A percentile compares a stretch with the other conserved stretches of the same genome.
Evolutionary conservation across 1,140 invertebrate species (phyloP).

Genomic region (Rhynchophorus ferrugineus): DNA sequence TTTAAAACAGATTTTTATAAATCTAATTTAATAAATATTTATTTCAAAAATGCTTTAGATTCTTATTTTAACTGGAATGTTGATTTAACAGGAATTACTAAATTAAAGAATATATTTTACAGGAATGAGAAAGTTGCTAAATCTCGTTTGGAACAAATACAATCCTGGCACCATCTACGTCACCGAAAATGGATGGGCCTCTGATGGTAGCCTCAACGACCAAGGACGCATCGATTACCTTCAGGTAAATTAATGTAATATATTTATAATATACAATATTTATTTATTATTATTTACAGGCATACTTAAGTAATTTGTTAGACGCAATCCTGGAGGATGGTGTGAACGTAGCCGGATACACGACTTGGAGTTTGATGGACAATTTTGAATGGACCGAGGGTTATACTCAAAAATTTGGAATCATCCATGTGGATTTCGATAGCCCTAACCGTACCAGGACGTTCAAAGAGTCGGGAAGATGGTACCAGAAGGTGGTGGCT

Average conservation of each 20-base stretch:
- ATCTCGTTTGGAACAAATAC: constrained; percentile 58
- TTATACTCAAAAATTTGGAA: constrained; percentile 23
- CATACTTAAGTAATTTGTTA: constrained; percentile 9
- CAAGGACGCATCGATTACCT: constrained; percentile 39
- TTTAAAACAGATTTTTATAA: too few species aligned
- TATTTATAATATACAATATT: background rate
- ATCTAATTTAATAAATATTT: too few species aligned
- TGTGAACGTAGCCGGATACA: constrained; percentile 22
- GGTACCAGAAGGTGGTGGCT: constrained; percentile 21
- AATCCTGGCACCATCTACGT: constrained; percentile 48
- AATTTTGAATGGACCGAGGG: constrained; percentile 24
- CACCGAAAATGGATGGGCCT: constrained; percentile 54
- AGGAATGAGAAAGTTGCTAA: constrained; percentile 57
- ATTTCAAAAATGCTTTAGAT: background rate
- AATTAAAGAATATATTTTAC: constrained; percentile 30
- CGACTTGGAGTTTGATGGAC: constrained; percentile 24
- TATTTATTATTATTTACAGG: constrained; percentile 1
- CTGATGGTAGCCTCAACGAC: constrained; percentile 44
- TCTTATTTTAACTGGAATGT: background rate
- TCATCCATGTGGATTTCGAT: constrained; percentile 18
- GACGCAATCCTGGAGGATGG: constrained; percentile 27
- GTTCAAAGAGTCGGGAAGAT: constrained; percentile 12
- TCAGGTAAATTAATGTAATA: constrained; percentile 9
- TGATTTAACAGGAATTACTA: background rate
- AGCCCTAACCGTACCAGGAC: constrained; percentile 19